Base-by-base conservation (phyloP, 2,888 invertebrate species). In the Ethmia dodecea region DNA sequence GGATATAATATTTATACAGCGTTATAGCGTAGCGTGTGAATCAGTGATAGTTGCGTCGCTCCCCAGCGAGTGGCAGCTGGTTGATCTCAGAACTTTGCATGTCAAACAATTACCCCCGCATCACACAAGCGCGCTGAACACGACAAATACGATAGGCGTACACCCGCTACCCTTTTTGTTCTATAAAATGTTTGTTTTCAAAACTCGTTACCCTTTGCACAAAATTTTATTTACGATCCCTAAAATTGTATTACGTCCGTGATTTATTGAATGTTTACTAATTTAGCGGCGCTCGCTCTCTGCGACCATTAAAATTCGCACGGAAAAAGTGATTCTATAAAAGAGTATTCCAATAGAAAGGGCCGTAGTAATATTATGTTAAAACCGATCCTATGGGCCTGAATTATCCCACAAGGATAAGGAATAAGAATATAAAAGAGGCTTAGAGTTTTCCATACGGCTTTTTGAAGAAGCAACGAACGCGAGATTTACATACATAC, bases 371-470 rank as follows among this genome's bases (percentile, higher is more conserved):
- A 80, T 77, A 79, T 81, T 83, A 86, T 83, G 83, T 78, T 75
- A 83, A 80, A 83, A 78, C 78, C 80, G 74, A 71, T 79, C 77
- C 78, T 78, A 72, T 77, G 73, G 73, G 75, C 68, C 67, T 65
- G 77, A 81, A 81, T 83, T 79, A 84, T 83, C 78, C 77, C 74
- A 59, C 73, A 78, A 76, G 83, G 79, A 80, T 81, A 76, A 76
- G 72, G 72, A 80, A 73, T 71, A 73, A 74, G 78, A 83, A 83
- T 79, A 80, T 78, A 81, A 84, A 84, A 75, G 74, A 78, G 76
- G 77, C 77, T 80, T 75, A 73, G 74, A 78, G 76, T 75, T 78
- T 76, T 73, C 75, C 73, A 73, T 78, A 75, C 70, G 74, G 69
- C 62, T 75, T 76, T 75, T 74, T 66, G 68, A 70, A 70, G 72